phyloP scores from a whole-genome alignment of 2,888 invertebrate genomes.

The Clostera curtula region DNA sequence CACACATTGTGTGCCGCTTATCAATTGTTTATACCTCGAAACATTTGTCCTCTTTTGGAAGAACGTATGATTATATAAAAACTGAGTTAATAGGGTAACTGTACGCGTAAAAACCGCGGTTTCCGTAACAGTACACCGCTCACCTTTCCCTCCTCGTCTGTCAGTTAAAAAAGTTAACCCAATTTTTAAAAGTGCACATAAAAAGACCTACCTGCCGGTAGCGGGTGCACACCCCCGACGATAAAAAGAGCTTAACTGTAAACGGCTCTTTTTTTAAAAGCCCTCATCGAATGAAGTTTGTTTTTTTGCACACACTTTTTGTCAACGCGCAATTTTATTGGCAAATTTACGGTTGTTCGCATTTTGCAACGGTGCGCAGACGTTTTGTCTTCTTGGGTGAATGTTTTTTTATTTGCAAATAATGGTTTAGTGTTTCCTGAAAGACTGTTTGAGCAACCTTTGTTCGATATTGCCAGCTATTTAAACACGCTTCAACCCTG shows the following conservation, averaged over 20 bases:
- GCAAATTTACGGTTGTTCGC: constrained; percentile 44
- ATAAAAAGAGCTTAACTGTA: constrained; percentile 48
- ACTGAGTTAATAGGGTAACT: constrained; percentile 62
- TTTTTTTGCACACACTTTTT: constrained; percentile 46
- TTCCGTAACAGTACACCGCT: constrained; percentile 69
- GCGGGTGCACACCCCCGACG: constrained; percentile 46
- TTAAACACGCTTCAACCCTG: constrained; percentile 33
- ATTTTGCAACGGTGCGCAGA: constrained; percentile 52
- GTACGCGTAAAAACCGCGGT: constrained; percentile 50
- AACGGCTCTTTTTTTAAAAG: constrained; percentile 37
- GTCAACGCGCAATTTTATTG: constrained; percentile 29
- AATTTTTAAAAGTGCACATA: constrained; percentile 45
- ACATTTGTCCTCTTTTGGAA: constrained; percentile 28
- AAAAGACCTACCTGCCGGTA: constrained; percentile 67
- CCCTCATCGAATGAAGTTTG: constrained; percentile 30
- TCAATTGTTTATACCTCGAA: not conserved
- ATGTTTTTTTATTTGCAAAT: constrained; percentile 35
- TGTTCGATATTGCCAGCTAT: constrained; percentile 28
- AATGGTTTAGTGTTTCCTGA: constrained; percentile 27
- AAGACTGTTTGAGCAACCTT: constrained; percentile 28
- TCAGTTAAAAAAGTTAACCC: constrained; percentile 58
- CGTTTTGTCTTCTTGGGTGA: constrained; percentile 52
- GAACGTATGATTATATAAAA: constrained; percentile 50
- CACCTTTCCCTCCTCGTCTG: constrained; percentile 64
- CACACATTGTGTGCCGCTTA: constrained; percentile 5